Conservation (phyloP, 2,113 vertebrate species). For the Oreochromis niloticus region DNA sequence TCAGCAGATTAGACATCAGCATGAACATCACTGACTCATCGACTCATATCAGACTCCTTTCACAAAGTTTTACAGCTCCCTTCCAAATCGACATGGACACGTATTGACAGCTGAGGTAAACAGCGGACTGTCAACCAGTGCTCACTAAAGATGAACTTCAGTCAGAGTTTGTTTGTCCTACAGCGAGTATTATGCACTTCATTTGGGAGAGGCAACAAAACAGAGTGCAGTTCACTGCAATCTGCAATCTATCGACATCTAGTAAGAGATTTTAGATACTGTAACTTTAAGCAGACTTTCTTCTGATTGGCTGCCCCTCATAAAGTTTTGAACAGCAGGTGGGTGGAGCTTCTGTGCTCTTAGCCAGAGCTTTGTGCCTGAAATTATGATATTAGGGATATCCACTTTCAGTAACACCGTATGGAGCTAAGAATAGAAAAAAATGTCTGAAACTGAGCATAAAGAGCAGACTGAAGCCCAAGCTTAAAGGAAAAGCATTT, state of each 20-base stretch:
- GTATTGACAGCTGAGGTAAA: background rate
- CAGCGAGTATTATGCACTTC: background rate
- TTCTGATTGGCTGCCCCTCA: background rate
- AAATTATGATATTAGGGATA: background rate
- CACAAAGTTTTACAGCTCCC: background rate
- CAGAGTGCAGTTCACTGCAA: no score
- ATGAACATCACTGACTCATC: background rate
- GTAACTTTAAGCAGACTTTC: background rate
- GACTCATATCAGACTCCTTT: background rate
- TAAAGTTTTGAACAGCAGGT: background rate
- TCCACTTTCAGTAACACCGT: background rate
- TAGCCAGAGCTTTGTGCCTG: background rate
- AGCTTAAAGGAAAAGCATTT: background rate
- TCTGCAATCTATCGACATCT: background rate
- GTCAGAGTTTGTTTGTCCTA: background rate
- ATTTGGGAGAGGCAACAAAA: background rate
- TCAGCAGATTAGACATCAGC: background rate
- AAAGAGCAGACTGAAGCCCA: background rate
- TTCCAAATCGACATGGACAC: background rate
- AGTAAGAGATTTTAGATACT: background rate
- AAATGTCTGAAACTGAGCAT: background rate
- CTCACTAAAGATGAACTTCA: background rate
- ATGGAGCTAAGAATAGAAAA: background rate
- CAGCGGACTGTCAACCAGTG: rapidly evolving
- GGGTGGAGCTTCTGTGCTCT: background rate